Conservation (phyloP, 2,888 invertebrate genomes). For the Thysanoteuthis rhombus region DNA sequence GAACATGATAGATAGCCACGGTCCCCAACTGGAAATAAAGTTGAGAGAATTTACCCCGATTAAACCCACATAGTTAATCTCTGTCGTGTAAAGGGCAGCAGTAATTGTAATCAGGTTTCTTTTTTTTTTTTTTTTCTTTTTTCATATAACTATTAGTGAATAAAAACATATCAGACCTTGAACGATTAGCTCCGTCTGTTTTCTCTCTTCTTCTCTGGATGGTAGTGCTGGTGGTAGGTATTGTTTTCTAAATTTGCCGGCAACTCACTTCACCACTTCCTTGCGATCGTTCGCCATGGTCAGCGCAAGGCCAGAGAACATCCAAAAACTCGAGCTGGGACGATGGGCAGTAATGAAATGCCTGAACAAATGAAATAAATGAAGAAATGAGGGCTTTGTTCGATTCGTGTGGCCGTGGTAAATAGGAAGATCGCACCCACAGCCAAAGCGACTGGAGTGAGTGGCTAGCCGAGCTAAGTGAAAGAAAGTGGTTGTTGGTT, state of each 20-base stretch:
- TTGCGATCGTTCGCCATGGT: neutral
- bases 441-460: neutral
- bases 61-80: neutral
- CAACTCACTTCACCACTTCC: neutral
- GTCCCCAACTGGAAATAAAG: neutral
- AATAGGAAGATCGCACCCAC: neutral
- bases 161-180: neutral
- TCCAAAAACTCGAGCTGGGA: constrained; percentile 12
- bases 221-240: neutral
- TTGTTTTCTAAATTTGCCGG: neutral
- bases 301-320: neutral
- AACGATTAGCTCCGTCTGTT: neutral
- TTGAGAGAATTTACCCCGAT: neutral
- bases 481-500: neutral
- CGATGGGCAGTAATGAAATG: neutral
- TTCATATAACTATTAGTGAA: neutral
- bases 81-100: neutral
- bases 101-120: neutral
- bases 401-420: neutral
- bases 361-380: neutral
- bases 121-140: neutral
- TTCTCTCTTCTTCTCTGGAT: neutral
- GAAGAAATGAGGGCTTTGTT: neutral
- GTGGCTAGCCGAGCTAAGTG: neutral
- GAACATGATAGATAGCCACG: neutral